phyloP scores from a whole-genome alignment of 1,140 invertebrate species.

The Tenebrio molitor region DNA sequence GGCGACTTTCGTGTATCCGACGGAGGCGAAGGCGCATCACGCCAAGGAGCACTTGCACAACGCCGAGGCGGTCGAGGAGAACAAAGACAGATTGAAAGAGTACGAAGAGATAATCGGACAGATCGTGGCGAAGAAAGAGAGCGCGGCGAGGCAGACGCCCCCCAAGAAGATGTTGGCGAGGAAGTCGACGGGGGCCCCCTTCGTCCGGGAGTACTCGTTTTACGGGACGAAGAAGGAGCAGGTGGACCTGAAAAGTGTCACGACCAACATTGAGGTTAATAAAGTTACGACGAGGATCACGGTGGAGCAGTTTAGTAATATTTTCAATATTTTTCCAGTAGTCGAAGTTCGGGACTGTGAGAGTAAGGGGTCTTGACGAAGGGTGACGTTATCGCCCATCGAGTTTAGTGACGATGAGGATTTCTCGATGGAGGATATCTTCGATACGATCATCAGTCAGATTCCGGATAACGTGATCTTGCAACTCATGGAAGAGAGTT shows the following conservation, averaged over 20 bases:
- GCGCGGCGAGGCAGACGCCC: not conserved
- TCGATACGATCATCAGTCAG: constrained; percentile 15
- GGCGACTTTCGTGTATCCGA: constrained; percentile 36
- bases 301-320: constrained; percentile 30
- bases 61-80: constrained; percentile 10
- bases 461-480: constrained; percentile 26
- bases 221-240: constrained; percentile 6
- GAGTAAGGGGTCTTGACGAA: constrained; percentile 15
- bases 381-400: constrained; percentile 1
- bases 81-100: not conserved
- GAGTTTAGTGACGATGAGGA: constrained; percentile 15
- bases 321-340: constrained; percentile 40
- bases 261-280: constrained; percentile 33
- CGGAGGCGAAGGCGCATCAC: constrained; percentile 28
- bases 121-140: not conserved
- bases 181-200: constrained; percentile 52
- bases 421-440: constrained; percentile 4
- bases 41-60: constrained; percentile 40
- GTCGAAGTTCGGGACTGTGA: constrained; percentile 25
- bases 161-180: constrained; percentile 41
- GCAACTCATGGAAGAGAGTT: constrained; percentile 20
- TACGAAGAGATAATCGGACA: not conserved
- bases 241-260: not conserved
- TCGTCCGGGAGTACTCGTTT: constrained; percentile 9
- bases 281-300: constrained; percentile 13